Evolutionary conservation across 2,888 invertebrate species (phyloP).

Genomic region (Invenusta paracnida): DNA sequence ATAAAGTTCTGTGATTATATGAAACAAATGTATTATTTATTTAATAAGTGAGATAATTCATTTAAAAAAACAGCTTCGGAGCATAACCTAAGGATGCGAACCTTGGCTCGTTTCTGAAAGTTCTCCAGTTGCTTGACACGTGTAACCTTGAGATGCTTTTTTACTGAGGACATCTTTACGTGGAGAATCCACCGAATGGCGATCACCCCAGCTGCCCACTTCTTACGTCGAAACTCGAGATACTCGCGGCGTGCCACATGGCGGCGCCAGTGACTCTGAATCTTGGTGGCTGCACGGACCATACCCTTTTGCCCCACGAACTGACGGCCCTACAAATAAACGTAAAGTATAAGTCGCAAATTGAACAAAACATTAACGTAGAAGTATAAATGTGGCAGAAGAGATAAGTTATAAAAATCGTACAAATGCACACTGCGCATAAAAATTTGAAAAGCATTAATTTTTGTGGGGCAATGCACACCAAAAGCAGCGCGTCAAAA

Average conservation of each 20-base stretch:
- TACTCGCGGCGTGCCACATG: conserved; percentile 39
- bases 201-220: conserved; percentile 60
- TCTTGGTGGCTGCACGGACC: conserved; percentile 55
- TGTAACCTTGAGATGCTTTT: conserved; percentile 53
- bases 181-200: conserved; percentile 60
- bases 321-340: conserved; percentile 54
- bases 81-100: background rate
- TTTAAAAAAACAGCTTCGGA: conserved; percentile 50
- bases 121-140: conserved; percentile 53
- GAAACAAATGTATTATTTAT: no score
- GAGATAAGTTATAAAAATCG: no score
- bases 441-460: no score
- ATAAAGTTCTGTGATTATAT: no score
- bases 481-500: no score
- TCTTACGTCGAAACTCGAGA: conserved; percentile 52
- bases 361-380: no score
- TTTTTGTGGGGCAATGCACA: no score
- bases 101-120: conserved; percentile 50
- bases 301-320: conserved; percentile 53
- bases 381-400: no score
- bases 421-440: no score
- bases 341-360: no score
- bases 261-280: conserved; percentile 56
- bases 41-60: no score
- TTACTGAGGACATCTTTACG: conserved; percentile 56